Evolutionary conservation across 2,888 invertebrate species (phyloP).

Genomic region (Plusia festucae): DNA sequence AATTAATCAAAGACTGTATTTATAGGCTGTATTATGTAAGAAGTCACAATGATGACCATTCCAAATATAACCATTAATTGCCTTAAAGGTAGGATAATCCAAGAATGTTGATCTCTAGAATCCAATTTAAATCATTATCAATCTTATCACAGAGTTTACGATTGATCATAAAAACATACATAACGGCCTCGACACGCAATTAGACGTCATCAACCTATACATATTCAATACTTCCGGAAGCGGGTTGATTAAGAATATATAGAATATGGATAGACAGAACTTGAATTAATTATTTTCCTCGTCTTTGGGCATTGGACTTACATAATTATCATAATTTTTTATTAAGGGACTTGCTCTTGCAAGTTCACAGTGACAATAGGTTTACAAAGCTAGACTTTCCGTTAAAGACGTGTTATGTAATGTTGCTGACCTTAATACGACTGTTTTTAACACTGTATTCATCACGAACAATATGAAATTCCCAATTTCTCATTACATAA

Average conservation of each 20-base stretch:
- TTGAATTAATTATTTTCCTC: constrained; percentile 27
- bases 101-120: neutral
- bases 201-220: constrained; percentile 24
- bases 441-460: too few relatives aligned
- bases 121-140: neutral
- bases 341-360: neutral
- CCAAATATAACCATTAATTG: neutral
- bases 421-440: too few relatives aligned
- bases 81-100: neutral
- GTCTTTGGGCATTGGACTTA: constrained; percentile 16
- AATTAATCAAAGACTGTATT: neutral
- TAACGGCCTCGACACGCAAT: constrained; percentile 15
- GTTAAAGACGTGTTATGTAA: too few relatives aligned
- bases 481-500: too few relatives aligned
- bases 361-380: neutral
- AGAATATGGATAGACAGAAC: constrained; percentile 1
- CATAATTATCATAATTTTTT: constrained; percentile 18
- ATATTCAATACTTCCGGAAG: constrained; percentile 44
- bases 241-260: constrained; percentile 9
- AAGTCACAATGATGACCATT: neutral
- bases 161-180: constrained; percentile 7
- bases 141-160: neutral
- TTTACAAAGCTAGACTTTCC: too few relatives aligned
- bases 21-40: neutral
- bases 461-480: too few relatives aligned